phyloP scores from a whole-genome alignment of 2,113 vertebrate genomes.

The Herpailurus yagouaroundi region DNA sequence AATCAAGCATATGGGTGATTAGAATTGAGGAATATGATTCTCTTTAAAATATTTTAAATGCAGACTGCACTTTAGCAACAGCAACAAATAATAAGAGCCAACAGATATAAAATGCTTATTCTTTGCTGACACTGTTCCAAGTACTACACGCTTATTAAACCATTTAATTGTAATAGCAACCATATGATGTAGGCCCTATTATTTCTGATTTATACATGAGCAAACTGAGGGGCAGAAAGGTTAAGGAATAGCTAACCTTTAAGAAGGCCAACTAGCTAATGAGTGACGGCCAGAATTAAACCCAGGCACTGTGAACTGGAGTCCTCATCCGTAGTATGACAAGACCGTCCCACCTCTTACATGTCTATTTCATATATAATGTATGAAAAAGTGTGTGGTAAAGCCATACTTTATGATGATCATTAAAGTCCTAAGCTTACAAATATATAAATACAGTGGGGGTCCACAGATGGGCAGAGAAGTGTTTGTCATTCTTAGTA shows the following conservation, averaged over 20 bases:
- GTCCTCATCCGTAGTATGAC: background rate
- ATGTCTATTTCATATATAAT: background rate
- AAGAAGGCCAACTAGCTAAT: background rate
- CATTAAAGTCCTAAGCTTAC: background rate
- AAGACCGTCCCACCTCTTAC: background rate
- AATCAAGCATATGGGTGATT: background rate
- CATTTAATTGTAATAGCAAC: background rate
- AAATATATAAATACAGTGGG: background rate
- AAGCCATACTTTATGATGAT: background rate
- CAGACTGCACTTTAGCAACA: background rate
- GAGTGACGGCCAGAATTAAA: background rate
- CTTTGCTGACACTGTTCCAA: background rate
- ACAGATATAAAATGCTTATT: background rate
- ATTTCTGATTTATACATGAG: background rate
- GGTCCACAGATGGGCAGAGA: background rate
- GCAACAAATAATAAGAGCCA: background rate
- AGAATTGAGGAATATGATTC: background rate
- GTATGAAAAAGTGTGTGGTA: background rate
- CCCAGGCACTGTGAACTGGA: background rate
- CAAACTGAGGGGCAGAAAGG: background rate
- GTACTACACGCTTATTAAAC: background rate
- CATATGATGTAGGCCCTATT: background rate
- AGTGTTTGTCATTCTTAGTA: background rate
- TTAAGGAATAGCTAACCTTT: background rate
- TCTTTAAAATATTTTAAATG: slow-evolving; percentile 13